phyloP scores from a whole-genome alignment of 2,888 invertebrate genomes.

The Hirtodrosophila trivittata region DNA sequence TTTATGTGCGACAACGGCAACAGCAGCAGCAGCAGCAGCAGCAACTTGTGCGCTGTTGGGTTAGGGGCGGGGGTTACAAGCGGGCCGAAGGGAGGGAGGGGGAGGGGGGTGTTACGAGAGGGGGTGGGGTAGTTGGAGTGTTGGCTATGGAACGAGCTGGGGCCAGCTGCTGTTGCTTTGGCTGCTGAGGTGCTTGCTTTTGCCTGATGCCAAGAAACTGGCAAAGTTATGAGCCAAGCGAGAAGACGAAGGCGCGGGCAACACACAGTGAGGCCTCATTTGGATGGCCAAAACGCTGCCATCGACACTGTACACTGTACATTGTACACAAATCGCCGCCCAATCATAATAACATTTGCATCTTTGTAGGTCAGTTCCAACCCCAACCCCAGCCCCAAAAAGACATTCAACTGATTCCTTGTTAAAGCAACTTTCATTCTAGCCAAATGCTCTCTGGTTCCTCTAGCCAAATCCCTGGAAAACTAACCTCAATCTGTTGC shows the following conservation, averaged over 20 bases:
- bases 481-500: too few species aligned
- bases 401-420: too few species aligned
- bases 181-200: conserved; percentile 35
- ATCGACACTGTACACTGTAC: too few species aligned
- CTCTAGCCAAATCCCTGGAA: too few species aligned
- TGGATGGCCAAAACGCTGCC: conserved; percentile 19
- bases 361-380: neutral
- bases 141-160: conserved; percentile 38
- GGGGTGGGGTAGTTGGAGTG: conserved; percentile 9
- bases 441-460: too few species aligned
- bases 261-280: conserved; percentile 30
- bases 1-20: conserved; percentile 67
- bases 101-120: conserved; percentile 38
- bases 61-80: conserved; percentile 19
- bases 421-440: too few species aligned
- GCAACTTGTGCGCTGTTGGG: conserved; percentile 19
- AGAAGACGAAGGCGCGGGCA: conserved; percentile 1
- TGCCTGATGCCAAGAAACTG: conserved; percentile 72
- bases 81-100: conserved; percentile 41
- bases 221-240: conserved; percentile 65
- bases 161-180: conserved; percentile 40
- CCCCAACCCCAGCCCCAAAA: too few species aligned
- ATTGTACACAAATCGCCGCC: too few species aligned
- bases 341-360: too few species aligned
- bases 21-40: conserved; percentile 30